These are phyloP conservation scores for Pristionchus japonicus DNA, from an alignment of 2,888 invertebrate genomes.

Conservation along the genomic window DNA sequence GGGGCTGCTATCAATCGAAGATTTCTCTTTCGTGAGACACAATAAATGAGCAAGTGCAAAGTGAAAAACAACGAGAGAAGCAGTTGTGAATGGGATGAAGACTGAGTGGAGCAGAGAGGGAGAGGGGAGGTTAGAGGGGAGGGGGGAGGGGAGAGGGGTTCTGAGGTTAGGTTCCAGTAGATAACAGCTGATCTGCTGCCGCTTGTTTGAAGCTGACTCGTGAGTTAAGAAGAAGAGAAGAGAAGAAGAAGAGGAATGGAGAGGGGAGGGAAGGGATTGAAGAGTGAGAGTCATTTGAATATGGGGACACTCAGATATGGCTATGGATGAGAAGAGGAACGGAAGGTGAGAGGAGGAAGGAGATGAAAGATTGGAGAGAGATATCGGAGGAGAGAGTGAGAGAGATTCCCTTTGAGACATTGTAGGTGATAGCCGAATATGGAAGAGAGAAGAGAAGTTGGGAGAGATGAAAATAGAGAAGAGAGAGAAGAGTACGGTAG, in stretches of 20 bases:
- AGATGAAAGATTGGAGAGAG: background rate
- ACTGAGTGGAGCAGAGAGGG: background rate
- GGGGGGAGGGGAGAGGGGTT: background rate
- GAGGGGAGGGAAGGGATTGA: background rate
- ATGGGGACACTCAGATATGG: background rate
- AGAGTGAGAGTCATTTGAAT: background rate
- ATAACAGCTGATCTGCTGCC: background rate
- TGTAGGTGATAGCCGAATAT: background rate
- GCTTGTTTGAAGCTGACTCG: conserved; percentile 8
- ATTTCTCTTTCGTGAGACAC: background rate
- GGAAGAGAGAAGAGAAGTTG: background rate
- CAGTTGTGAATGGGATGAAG: background rate
- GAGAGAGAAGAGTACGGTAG: background rate
- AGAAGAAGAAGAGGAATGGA: background rate
- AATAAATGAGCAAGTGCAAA: conserved; percentile 13
- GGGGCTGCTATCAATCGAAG: conserved; percentile 23
- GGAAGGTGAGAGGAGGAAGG: background rate
- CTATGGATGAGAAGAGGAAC: background rate
- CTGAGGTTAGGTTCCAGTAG: background rate
- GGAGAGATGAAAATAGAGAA: background rate
- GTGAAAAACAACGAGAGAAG: conserved; percentile 11
- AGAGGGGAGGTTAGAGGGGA: conserved; percentile 7
- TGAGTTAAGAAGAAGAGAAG: background rate
- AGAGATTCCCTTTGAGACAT: background rate
- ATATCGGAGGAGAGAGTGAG: background rate